phyloP scores from a whole-genome alignment of 2,113 vertebrate genomes.

The Coptodon rendalli region DNA sequence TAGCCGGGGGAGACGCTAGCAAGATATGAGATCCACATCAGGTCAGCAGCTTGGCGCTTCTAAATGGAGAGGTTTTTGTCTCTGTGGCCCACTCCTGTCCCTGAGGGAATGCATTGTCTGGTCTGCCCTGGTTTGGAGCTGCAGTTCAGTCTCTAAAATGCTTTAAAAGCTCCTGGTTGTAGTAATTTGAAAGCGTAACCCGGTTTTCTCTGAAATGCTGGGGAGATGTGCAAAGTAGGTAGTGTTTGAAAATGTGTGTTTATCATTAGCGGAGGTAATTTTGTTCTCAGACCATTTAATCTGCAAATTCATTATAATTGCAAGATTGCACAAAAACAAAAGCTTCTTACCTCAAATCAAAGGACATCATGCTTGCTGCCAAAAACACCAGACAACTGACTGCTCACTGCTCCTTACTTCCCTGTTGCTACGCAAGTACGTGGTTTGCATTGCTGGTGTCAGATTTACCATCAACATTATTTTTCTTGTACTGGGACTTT shows the following conservation, averaged over 20 bases:
- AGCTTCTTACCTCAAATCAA: not conserved
- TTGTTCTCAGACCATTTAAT: not conserved
- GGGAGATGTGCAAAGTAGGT: not conserved
- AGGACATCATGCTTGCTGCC: not conserved
- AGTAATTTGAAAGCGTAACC: not conserved
- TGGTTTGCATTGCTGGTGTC: not conserved
- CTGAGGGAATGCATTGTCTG: conserved; percentile 9
- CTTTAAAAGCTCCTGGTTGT: not conserved
- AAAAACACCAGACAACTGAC: not conserved
- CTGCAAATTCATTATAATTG: not conserved
- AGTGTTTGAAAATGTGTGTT: not conserved
- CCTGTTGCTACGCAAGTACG: not conserved
- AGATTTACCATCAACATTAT: not conserved
- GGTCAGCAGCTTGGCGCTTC: conserved; percentile 18
- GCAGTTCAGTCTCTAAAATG: not conserved
- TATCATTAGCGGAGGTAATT: not conserved
- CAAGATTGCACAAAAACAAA: not conserved
- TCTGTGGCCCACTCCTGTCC: conserved; percentile 1
- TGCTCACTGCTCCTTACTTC: not conserved
- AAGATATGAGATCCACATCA: conserved; percentile 35
- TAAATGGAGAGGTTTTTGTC: conserved; percentile 25
- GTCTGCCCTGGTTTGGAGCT: not conserved
- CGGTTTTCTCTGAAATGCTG: not conserved
- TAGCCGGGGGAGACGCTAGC: not conserved
- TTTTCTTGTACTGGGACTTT: not conserved